Evolutionary conservation across 2,888 invertebrate genomes (phyloP), one percentile per base, ranked within the genome.

Genomic region (Euzetes globulus): DNA sequence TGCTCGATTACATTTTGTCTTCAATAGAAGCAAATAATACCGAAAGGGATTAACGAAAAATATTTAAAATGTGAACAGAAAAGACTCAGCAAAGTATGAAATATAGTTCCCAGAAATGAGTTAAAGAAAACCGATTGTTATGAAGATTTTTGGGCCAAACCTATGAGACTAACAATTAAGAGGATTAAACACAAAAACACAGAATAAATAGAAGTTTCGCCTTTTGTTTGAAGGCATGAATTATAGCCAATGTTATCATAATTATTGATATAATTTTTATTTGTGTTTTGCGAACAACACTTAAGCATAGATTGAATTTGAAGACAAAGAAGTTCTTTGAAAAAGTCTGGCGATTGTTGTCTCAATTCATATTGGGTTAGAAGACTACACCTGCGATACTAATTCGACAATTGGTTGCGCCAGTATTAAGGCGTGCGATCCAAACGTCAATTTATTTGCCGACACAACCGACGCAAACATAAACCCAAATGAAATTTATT

Each of bases 211-310:
- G 52, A n/a, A n/a, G 52, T 25, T 52, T 19, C 19, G 25, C 52
- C 52, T 52, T 52, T 52, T 52, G 52, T 52, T 52, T 25, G 41
- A 41, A 9, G 41, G 11, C 13, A 9, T 41, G 41, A 52, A 7
- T 52, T 52, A 52, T 52, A 22, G 52, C 52, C 11, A 22, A 52
- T 52, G 52, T 52, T 52, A 52, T 52, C 52, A n/a, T 52, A 52
- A 52, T 52, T 52, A 52, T 52, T 52, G 52, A 52, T 52, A 52
- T 52, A 52, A 52, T 52, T 52, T 52, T 52, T 52, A 19, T 52
- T 52, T 52, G 25, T 22, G 52, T 52, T 52, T 52, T 52, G 19
- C 19, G 19, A 22, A 52, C 25, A 52, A 7, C 52, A 52, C 25
- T 22, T 41, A 41, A 41, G 11, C 41, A 41, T 41, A 41, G 41